phyloP scores from a whole-genome alignment of 2,113 vertebrate genomes.

The Callaeas wilsoni region DNA sequence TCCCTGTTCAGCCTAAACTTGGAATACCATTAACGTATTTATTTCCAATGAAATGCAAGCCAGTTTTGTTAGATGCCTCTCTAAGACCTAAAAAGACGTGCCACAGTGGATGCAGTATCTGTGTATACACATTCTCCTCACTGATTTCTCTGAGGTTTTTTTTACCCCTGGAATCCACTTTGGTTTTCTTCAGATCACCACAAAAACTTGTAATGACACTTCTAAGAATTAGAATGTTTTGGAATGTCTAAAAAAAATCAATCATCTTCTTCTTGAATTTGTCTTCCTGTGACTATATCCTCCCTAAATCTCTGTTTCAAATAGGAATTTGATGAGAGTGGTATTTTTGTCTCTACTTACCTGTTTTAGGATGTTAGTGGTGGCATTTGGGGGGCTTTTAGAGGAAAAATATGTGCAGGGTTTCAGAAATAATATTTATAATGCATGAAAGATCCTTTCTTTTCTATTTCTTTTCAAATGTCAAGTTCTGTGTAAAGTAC shows the following conservation, averaged over 20 bases:
- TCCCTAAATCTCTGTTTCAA: background rate
- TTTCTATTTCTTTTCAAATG: background rate
- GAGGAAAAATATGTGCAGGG: background rate
- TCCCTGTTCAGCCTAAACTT: background rate
- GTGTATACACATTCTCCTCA: background rate
- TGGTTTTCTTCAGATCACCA: background rate
- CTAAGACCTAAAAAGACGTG: background rate
- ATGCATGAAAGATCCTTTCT: background rate
- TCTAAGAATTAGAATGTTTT: background rate
- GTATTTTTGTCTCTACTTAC: background rate
- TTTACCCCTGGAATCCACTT: background rate
- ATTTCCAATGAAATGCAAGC: background rate
- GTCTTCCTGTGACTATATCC: background rate
- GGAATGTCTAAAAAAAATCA: background rate
- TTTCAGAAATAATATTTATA: constrained; percentile 3
- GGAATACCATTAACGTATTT: background rate
- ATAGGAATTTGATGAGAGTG: background rate
- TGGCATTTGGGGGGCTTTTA: background rate
- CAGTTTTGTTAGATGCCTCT: background rate
- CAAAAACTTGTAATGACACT: background rate
- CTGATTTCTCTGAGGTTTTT: background rate
- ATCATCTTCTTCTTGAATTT: background rate
- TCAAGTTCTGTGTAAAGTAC: background rate
- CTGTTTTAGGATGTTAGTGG: background rate
- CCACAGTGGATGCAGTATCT: background rate